Conservation (phyloP, 2,113 vertebrate species). For the Protobothrops mucrosquamatus region DNA sequence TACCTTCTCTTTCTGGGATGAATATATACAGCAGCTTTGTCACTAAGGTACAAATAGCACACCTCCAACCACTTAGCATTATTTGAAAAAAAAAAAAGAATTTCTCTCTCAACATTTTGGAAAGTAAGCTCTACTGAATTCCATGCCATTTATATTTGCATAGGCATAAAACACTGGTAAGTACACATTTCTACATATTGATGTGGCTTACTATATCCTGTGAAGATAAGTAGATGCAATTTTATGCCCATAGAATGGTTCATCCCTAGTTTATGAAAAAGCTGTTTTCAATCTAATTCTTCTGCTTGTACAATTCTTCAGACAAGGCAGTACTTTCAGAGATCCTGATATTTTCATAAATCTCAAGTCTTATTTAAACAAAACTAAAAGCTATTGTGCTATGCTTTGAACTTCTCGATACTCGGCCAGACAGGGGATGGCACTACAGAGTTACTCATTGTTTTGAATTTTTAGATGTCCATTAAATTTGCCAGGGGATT, state of each 20-base stretch:
- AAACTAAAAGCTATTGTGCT: neutral
- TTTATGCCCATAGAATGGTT: neutral
- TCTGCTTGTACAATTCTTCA: neutral
- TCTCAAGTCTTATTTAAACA: neutral
- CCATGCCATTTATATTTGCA: neutral
- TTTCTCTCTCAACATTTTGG: neutral
- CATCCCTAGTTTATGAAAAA: neutral
- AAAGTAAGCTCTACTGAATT: neutral
- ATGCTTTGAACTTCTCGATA: neutral
- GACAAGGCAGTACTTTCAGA: neutral
- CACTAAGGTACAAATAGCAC: neutral
- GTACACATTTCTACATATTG: neutral
- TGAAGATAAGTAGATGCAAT: neutral
- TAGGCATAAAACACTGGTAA: neutral
- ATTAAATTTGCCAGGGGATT: neutral
- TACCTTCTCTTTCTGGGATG: neutral
- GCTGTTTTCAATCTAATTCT: neutral
- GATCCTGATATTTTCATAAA: neutral
- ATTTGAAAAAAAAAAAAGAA: neutral
- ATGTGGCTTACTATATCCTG: neutral
- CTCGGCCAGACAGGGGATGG: neutral
- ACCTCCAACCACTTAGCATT: neutral
- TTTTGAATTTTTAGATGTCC: neutral
- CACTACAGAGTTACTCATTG: neutral
- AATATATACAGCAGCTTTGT: neutral